Conservation (phyloP, 2,797 vertebrate genomes). For the Acipenser oxyrinchus region DNA sequence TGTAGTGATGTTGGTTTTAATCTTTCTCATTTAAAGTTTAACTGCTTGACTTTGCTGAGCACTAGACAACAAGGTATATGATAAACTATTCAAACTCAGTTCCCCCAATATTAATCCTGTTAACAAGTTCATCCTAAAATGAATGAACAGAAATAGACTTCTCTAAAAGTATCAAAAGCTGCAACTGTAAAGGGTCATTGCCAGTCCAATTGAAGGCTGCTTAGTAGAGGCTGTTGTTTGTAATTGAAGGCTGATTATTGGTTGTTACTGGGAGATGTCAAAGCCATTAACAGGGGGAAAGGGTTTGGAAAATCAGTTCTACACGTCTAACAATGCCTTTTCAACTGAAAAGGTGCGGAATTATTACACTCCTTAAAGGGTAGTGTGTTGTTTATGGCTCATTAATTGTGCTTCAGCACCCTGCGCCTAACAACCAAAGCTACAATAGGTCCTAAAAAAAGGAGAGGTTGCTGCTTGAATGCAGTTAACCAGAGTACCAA, state of each 20-base stretch:
- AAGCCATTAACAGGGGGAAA: neutral
- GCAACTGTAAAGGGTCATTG: neutral
- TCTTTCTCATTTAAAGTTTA: too few species aligned
- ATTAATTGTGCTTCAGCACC: neutral
- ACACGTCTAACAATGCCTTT: neutral
- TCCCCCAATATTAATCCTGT: neutral
- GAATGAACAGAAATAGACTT: neutral
- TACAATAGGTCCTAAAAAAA: neutral
- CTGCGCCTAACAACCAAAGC: neutral
- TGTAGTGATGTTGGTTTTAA: too few species aligned
- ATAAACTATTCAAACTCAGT: neutral
- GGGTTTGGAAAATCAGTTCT: neutral
- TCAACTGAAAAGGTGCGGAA: constrained; percentile 7
- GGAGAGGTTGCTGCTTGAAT: neutral
- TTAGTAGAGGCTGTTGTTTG: neutral
- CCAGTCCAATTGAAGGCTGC: neutral
- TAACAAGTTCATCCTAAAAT: neutral
- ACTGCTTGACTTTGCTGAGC: too few species aligned
- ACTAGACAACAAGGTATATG: too few species aligned
- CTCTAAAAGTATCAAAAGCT: neutral
- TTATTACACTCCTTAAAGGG: neutral
- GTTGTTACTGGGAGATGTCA: constrained; percentile 5
- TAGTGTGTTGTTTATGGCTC: neutral
- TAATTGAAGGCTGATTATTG: constrained; percentile 10
- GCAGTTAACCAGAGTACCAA: too few species aligned